phyloP scores from a whole-genome alignment of 2,888 invertebrate species.

The Drosophila macrothrix region DNA sequence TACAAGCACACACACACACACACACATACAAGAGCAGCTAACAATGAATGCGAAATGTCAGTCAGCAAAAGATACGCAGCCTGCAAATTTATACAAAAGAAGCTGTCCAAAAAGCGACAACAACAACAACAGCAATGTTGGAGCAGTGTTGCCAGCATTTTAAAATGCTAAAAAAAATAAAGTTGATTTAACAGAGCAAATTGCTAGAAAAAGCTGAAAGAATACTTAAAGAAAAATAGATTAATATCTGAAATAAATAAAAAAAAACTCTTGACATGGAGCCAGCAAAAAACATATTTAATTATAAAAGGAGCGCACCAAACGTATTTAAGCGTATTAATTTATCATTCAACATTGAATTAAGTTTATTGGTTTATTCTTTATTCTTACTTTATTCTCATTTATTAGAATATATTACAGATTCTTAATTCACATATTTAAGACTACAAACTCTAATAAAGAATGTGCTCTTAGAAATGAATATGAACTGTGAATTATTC shows the following conservation, averaged over 20 bases:
- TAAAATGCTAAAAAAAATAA: background rate
- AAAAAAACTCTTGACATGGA: background rate
- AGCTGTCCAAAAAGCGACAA: constrained; percentile 53
- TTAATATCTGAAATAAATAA: background rate
- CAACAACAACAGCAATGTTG: constrained; percentile 28
- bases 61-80: constrained; percentile 65
- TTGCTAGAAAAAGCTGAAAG: too few species aligned
- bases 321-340: background rate
- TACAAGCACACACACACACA: constrained; percentile 21
- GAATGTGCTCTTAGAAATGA: background rate
- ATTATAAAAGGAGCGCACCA: background rate
- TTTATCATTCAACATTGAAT: background rate
- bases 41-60: constrained; percentile 72
- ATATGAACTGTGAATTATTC: background rate
- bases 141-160: background rate
- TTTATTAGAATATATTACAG: background rate
- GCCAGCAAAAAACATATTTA: background rate
- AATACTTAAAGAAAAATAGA: too few species aligned
- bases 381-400: background rate
- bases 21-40: constrained; percentile 28
- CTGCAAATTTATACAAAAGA: constrained; percentile 71
- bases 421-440: background rate
- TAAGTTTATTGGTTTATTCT: background rate
- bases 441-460: background rate
- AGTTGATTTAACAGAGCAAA: background rate